A percentile compares a stretch with the other conserved stretches of the same genome.
These are phyloP conservation scores for Campopleginae sp. DNA, from an alignment of 2,888 invertebrate species.

Conservation along the genomic window DNA sequence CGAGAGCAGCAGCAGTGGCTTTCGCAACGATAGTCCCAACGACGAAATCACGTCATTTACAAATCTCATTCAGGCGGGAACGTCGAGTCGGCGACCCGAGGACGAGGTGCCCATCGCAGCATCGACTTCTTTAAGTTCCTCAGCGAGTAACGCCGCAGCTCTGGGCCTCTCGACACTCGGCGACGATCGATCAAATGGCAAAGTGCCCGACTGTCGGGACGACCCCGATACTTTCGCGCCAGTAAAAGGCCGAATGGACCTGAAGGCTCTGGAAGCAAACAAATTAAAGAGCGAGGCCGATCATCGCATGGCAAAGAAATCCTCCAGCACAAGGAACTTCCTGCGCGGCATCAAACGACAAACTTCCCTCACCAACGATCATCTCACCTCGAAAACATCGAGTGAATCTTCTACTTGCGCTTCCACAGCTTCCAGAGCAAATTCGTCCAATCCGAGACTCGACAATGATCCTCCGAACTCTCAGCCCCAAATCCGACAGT, in stretches of 20 bases:
- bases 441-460: constrained; percentile 39
- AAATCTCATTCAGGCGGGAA: not conserved
- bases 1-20: not conserved
- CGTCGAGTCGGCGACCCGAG: not conserved
- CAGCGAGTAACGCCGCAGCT: not conserved
- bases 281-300: constrained; percentile 42
- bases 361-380: constrained; percentile 51
- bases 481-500: constrained; percentile 57
- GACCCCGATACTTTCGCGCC: not conserved
- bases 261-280: constrained; percentile 35
- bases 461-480: constrained; percentile 42
- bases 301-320: not conserved
- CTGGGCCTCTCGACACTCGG: not conserved
- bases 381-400: constrained; percentile 53
- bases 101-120: not conserved
- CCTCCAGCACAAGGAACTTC: constrained; percentile 32
- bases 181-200: not conserved
- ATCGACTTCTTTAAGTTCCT: not conserved
- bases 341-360: constrained; percentile 60
- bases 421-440: constrained; percentile 53
- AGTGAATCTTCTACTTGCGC: constrained; percentile 62
- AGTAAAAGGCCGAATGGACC: constrained; percentile 11
- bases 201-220: not conserved
- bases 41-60: not conserved
- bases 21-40: not conserved